Evolutionary conservation across 2,113 vertebrate genomes (phyloP).

Genomic region (Mixornis gularis): DNA sequence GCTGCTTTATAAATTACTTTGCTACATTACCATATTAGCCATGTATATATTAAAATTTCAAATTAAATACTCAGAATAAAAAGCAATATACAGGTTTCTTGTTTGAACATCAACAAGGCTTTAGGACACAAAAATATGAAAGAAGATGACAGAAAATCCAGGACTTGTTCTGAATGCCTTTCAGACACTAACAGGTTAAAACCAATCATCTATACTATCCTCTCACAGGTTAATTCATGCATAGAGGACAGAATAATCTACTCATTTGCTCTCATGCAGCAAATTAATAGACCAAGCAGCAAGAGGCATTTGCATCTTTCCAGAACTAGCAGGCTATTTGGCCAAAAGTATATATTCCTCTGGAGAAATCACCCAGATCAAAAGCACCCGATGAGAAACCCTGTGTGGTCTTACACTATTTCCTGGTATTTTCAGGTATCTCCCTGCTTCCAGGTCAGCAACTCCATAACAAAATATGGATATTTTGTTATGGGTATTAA

Average conservation of each 20-base stretch:
- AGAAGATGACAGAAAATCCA: background rate
- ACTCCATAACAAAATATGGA: background rate
- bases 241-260: slow-evolving; percentile 5
- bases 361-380: background rate
- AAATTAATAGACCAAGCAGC: slow-evolving; percentile 16
- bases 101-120: background rate
- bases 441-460: background rate
- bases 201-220: background rate
- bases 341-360: background rate
- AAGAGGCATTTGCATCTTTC: background rate
- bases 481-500: no score
- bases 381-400: background rate
- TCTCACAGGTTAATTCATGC: background rate
- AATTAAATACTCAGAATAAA: background rate
- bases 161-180: background rate
- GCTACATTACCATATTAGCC: background rate
- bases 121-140: background rate
- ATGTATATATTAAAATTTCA: background rate
- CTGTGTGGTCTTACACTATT: background rate
- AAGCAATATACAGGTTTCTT: background rate
- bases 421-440: background rate
- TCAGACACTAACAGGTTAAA: background rate
- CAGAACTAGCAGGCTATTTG: background rate
- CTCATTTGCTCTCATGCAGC: background rate
- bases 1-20: background rate